Conservation (phyloP, 2,797 vertebrate species). For the Graptemys geographica region DNA sequence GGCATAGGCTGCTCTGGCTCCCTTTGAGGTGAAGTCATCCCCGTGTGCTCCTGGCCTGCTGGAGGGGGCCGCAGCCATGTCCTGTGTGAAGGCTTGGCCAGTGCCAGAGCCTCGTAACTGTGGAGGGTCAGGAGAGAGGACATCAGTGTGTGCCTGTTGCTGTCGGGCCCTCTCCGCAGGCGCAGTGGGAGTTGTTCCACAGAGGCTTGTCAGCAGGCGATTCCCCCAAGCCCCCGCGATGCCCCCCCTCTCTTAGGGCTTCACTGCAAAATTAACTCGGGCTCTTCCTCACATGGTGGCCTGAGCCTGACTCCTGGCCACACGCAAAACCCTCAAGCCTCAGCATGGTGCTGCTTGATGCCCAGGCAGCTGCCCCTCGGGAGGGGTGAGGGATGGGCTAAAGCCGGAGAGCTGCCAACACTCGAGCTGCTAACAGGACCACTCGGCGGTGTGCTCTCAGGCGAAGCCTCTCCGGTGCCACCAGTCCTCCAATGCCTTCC, state of each 20-base stretch:
- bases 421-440: no score
- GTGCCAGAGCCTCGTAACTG: background rate
- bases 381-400: background rate
- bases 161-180: background rate
- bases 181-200: background rate
- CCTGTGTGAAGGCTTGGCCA: background rate
- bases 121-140: background rate
- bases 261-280: background rate
- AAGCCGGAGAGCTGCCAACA: background rate
- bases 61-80: background rate
- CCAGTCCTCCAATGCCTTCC: background rate
- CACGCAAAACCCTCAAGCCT: background rate
- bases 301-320: background rate
- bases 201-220: background rate
- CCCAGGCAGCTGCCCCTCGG: background rate
- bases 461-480: background rate
- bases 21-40: background rate
- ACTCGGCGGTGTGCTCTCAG: background rate
- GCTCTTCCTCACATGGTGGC: background rate
- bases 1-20: no score
- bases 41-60: background rate
- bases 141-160: background rate
- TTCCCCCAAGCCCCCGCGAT: fast-evolving
- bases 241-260: background rate
- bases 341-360: background rate